Evolutionary conservation across 2,888 invertebrate genomes (phyloP), one percentile per base, ranked within the genome.

Genomic region (Didymodactylos carnosus): DNA sequence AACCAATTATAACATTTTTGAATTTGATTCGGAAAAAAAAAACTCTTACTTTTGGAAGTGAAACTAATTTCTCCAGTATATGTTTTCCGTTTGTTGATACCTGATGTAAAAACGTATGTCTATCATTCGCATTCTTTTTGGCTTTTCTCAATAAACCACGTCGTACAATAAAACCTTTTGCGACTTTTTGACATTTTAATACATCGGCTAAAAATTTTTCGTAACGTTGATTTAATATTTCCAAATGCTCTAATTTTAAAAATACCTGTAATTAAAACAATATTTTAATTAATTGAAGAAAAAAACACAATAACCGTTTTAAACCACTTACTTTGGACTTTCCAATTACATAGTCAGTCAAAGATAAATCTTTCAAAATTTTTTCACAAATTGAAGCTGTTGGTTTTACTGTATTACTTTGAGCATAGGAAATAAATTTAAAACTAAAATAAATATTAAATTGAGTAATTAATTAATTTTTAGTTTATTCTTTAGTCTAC

Each of bases 181-280:
- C 76, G 3, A 69, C 71, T n/a, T 77, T 78, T 75, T 80, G 80
- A n/a, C 78, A 76, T 8, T 70, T 75, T 14, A 79, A 73, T 11
- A 81, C 76, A n/a, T 76, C 70, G 23, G 70, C 40, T 7, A 77
- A 35, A 19, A 76, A 62, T 25, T 72, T 73, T 71, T 79, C 79
- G 51, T 80, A 40, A n/a, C 72, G 53, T 8, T 77, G 71, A 69
- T 80, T 79, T 39, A 81, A 76, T 69, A 78, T 76, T 71, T 81
- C 81, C 49, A 77, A 75, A 69, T 81, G 81, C 78, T 78, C 80
- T 76, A 80, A 79, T 72, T 79, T 79, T 10, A 81, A 77, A 75
- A 81, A 81, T 10, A 81, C 79, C 81, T 81, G 75, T 16, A 76
- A 43, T 71, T 19, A 71, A 16, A n/a, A 8, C 8, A 1, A 35